A percentile compares a stretch with the other conserved stretches of the same genome.
phyloP scores from a whole-genome alignment of 2,888 invertebrate genomes.

The Drosophila atroscutellata region DNA sequence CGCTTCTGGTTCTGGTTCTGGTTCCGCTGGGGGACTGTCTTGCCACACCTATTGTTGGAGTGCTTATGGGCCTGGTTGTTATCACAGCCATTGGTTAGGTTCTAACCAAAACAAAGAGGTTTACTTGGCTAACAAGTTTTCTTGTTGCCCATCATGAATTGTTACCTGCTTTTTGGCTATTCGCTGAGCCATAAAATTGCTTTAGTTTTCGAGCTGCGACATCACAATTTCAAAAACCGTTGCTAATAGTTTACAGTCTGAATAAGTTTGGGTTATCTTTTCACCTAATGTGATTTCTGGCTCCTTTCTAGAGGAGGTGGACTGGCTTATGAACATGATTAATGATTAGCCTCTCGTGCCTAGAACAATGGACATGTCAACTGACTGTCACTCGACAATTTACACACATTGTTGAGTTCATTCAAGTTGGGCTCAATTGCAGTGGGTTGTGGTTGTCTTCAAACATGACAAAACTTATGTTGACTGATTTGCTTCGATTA shows the following conservation, averaged over 20 bases:
- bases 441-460: background rate
- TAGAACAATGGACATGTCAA: constrained; percentile 53
- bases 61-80: constrained; percentile 4
- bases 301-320: background rate
- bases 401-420: constrained; percentile 48
- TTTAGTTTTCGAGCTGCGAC: background rate
- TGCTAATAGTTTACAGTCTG: constrained; percentile 13
- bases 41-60: constrained; percentile 1
- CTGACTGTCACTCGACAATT: constrained; percentile 43
- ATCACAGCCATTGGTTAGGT: constrained; percentile 20
- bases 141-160: constrained; percentile 17
- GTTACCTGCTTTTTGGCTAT: constrained; percentile 28
- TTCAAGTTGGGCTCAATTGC: constrained; percentile 8
- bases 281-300: background rate
- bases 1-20: background rate
- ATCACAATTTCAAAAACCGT: background rate
- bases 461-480: constrained; percentile 5
- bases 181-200: constrained; percentile 14
- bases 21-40: background rate
- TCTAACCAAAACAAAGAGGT: constrained; percentile 29
- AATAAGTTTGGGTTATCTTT: background rate
- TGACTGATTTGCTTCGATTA: constrained; percentile 10
- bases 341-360: constrained; percentile 20
- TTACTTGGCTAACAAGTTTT: constrained; percentile 26
- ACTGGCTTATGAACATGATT: constrained; percentile 1